Percentiles rank a stretch among this genome's conserved stretches.
Evolutionary conservation across 2,113 vertebrate species (phyloP).

Genomic region (Dipodomys spectabilis): DNA sequence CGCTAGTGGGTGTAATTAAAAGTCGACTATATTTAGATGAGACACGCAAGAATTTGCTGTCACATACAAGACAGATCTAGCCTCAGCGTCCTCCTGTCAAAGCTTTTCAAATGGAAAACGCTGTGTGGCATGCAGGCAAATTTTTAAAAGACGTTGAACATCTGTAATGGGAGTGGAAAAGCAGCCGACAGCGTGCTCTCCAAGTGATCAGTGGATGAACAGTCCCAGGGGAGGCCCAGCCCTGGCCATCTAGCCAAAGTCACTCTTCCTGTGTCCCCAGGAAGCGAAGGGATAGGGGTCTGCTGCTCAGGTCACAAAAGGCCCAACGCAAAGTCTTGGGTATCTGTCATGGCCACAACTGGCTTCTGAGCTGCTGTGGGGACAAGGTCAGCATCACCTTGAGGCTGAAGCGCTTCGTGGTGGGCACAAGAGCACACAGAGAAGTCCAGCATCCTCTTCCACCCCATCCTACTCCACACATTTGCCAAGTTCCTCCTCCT

Average conservation of each 20-base stretch:
- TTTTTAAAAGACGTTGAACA: constrained; percentile 52
- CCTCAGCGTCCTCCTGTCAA: constrained; percentile 38
- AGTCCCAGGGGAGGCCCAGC: background rate
- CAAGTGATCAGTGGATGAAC: too few species aligned
- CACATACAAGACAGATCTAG: background rate
- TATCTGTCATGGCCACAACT: background rate
- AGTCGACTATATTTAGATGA: constrained; percentile 3
- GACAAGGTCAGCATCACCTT: constrained; percentile 29
- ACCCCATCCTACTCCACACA: too few species aligned
- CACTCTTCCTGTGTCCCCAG: background rate
- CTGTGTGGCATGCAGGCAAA: constrained; percentile 16
- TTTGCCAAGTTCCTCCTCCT: background rate
- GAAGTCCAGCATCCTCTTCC: background rate
- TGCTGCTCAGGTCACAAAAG: background rate
- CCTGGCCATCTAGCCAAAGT: background rate
- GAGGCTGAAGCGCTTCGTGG: constrained; percentile 12
- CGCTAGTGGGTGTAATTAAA: background rate
- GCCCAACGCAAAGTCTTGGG: background rate
- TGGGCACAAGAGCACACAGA: background rate
- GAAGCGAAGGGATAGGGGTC: background rate
- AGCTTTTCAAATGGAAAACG: constrained; percentile 42
- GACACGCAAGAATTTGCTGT: background rate
- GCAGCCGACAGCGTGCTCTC: background rate
- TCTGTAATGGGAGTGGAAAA: constrained; percentile 63
- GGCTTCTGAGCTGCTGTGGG: background rate